phyloP scores from a whole-genome alignment of 1,140 invertebrate species.

The Ruditapes philippinarum region DNA sequence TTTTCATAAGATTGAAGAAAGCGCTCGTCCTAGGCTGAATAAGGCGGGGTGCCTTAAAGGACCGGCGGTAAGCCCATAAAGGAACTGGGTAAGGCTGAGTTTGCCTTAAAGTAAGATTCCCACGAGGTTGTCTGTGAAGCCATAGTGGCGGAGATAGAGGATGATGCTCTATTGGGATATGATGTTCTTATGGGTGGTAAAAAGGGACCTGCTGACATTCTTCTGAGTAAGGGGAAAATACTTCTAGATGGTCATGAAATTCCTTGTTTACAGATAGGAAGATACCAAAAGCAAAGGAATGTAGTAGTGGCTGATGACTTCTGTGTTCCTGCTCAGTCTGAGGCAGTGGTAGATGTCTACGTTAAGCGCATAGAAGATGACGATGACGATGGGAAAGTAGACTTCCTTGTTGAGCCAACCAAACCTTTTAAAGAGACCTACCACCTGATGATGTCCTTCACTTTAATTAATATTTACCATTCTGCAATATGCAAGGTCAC shows the following conservation, averaged over 20 bases:
- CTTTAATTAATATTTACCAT: background rate
- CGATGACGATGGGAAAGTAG: background rate
- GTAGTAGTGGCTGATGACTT: background rate
- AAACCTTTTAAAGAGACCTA: background rate
- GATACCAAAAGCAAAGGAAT: background rate
- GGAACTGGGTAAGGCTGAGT: background rate
- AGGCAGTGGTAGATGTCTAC: background rate
- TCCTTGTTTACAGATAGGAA: background rate
- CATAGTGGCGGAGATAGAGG: background rate
- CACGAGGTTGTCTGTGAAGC: background rate
- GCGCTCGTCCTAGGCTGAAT: background rate
- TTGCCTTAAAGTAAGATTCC: background rate
- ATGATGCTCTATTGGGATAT: background rate
- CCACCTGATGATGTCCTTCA: background rate
- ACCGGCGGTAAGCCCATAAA: background rate
- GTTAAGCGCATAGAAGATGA: background rate
- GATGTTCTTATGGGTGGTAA: background rate
- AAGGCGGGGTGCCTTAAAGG: background rate
- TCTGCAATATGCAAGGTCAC: background rate
- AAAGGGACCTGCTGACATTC: background rate
- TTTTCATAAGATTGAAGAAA: background rate
- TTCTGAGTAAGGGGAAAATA: background rate
- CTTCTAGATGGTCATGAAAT: background rate
- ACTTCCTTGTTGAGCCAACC: background rate
- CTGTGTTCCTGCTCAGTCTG: background rate